Evolutionary conservation across 2,797 vertebrate species (phyloP), one percentile per base, ranked within the genome.

Genomic region (Neostethus bicornis): DNA sequence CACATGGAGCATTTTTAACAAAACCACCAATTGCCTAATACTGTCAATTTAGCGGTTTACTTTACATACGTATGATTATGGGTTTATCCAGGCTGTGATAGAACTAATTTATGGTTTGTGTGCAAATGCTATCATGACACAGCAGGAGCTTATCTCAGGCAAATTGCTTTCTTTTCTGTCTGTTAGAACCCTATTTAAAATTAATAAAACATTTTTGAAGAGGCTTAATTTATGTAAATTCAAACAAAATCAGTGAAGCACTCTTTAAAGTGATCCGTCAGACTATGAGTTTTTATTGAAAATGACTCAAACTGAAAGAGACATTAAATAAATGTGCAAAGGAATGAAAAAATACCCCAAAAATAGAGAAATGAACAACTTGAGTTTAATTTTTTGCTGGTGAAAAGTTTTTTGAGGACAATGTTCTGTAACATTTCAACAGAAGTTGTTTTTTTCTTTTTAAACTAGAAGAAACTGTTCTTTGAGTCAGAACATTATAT

Each of bases 391-490:
- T 7, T 29, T 29, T 29, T 29, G 28, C 29, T 28, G 29, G 28
- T 28, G 7, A 7, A 29, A 12, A 29, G 10, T 12, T 59, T 58
- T 62, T 76, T 53, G 66, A 52, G 24, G 13, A 66, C 13, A 35
- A 24, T 41, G 68, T 59, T 45, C 49, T 20, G 29, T 24, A 44
- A 49, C 32, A 17, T 61, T 73, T 66, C 35, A 64, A 52, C 52
- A 61, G 11, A 11, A 34, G 16, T 52, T 35, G 51, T 55, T 49
- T 52, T 72, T 71, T n/a, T 52, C 72, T 71, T n/a, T 5, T 78
- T 81, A 73, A 74, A 77, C 76, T 43, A 72, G 5, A 28, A 44
- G 66, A 77, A 70, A 75, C 63, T 47, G 76, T 76, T 70, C 70
- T 74, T 70, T 80, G 73, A 80, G 75, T 20, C 77, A 13, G 29